phyloP scores from a whole-genome alignment of 1,140 invertebrate genomes.

The Sinonovacula constricta region DNA sequence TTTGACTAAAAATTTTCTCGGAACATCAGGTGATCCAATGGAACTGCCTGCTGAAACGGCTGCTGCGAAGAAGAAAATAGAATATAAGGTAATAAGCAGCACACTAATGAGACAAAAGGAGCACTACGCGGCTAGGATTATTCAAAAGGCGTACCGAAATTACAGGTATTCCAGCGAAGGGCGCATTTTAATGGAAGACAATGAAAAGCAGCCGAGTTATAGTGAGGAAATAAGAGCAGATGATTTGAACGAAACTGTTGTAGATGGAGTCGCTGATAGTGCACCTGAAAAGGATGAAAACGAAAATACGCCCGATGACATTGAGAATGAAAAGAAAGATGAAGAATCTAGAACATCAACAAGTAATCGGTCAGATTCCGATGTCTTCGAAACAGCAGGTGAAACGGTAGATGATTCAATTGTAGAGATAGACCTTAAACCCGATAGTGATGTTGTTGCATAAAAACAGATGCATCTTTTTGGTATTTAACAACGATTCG shows the following conservation, averaged over 20 bases:
- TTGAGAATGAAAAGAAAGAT: constrained; percentile 43
- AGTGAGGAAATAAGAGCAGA: constrained; percentile 44
- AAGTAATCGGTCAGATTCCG: constrained; percentile 6
- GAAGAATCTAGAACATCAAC: constrained; percentile 25
- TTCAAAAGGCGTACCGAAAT: constrained; percentile 92
- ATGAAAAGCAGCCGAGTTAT: constrained; percentile 48
- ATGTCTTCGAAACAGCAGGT: constrained; percentile 28
- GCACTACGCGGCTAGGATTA: constrained; percentile 95
- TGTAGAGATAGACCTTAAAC: constrained; percentile 73
- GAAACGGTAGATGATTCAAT: constrained; percentile 58
- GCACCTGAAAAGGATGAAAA: no score
- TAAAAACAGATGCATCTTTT: no score
- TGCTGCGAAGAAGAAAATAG: constrained; percentile 87
- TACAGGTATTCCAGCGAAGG: constrained; percentile 59
- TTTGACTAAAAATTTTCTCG: constrained; percentile 94
- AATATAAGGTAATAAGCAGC: constrained; percentile 95
- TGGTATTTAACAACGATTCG: no score
- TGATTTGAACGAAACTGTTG: no score
- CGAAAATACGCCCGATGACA: constrained; percentile 34
- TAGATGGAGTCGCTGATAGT: no score
- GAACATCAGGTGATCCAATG: constrained; percentile 82
- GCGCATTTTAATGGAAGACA: constrained; percentile 33
- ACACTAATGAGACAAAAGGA: constrained; percentile 96
- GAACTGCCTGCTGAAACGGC: constrained; percentile 85
- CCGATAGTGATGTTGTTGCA: constrained; percentile 77